These are phyloP conservation scores for Saguinus midas DNA, from an alignment of 2,113 vertebrate genomes.

Conservation along the genomic window DNA sequence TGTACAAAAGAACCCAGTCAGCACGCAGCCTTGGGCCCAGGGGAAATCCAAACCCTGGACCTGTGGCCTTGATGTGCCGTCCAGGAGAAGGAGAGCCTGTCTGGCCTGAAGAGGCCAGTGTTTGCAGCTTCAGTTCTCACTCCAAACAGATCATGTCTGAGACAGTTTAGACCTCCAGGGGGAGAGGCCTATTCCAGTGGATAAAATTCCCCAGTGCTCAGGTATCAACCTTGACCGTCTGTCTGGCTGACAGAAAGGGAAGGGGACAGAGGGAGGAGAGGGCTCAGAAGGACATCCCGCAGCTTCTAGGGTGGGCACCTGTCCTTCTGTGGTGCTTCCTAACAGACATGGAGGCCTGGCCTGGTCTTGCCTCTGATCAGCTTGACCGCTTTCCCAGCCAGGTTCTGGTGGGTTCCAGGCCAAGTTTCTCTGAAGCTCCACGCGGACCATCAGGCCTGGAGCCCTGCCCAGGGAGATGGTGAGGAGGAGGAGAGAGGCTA, in stretches of 20 bases:
- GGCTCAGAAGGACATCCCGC: neutral
- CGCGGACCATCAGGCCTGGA: neutral
- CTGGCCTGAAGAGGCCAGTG: constrained; percentile 65
- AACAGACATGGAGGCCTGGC: neutral
- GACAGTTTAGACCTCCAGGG: neutral
- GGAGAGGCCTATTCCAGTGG: neutral
- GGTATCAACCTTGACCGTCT: neutral
- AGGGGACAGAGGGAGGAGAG: fast-evolving
- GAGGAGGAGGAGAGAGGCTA: neutral
- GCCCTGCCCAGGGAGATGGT: neutral
- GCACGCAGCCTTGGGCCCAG: neutral
- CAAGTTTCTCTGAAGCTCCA: neutral
- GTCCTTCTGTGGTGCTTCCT: neutral
- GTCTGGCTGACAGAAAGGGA: neutral
- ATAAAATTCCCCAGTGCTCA: neutral
- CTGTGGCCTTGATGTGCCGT: constrained; percentile 39
- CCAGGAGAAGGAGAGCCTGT: constrained; percentile 77
- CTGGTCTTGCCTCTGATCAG: neutral
- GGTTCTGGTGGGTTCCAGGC: neutral
- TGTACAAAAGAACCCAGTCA: neutral
- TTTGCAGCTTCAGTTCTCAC: neutral
- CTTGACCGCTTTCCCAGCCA: neutral
- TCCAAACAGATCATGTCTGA: neutral
- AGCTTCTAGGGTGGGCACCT: neutral
- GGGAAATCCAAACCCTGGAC: neutral